Conservation (phyloP, 1,140 invertebrate species). For the Drosophila watanabei region DNA sequence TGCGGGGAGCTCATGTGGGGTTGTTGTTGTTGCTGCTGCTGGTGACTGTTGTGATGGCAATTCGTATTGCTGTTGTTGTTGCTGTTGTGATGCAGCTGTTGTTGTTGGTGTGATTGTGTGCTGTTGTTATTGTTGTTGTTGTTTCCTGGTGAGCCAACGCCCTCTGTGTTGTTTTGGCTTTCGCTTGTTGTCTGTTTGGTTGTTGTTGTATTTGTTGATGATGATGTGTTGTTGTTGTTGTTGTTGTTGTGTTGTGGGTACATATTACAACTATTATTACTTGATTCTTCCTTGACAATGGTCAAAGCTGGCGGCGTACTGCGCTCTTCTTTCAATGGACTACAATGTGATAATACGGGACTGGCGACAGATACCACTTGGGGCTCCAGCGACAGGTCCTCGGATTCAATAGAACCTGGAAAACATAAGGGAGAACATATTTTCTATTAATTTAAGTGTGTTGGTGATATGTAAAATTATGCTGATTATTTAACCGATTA, state of each 20-base stretch:
- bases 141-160: conserved; percentile 55
- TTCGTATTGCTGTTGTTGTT: conserved; percentile 74
- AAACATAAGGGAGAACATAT: not conserved
- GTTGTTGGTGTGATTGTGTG: conserved; percentile 76
- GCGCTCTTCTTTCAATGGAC: conserved; percentile 87
- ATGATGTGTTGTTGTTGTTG: conserved; percentile 76
- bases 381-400: conserved; percentile 90
- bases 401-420: conserved; percentile 92
- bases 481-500: too few species aligned
- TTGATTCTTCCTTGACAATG: conserved; percentile 91
- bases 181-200: conserved; percentile 67
- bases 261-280: conserved; percentile 89
- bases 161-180: conserved; percentile 70
- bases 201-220: conserved; percentile 74
- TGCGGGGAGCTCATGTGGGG: conserved; percentile 68
- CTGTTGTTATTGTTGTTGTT: conserved; percentile 82
- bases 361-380: conserved; percentile 85
- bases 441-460: not conserved
- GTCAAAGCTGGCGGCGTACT: conserved; percentile 87
- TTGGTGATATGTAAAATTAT: not conserved
- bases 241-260: conserved; percentile 87
- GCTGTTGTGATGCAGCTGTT: conserved; percentile 61
- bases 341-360: conserved; percentile 86
- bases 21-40: conserved; percentile 75
- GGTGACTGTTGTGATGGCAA: conserved; percentile 75